A percentile compares a stretch with the other conserved stretches of the same genome.
Conservation (phyloP, 2,888 invertebrate species). For the Myopa testacea region DNA sequence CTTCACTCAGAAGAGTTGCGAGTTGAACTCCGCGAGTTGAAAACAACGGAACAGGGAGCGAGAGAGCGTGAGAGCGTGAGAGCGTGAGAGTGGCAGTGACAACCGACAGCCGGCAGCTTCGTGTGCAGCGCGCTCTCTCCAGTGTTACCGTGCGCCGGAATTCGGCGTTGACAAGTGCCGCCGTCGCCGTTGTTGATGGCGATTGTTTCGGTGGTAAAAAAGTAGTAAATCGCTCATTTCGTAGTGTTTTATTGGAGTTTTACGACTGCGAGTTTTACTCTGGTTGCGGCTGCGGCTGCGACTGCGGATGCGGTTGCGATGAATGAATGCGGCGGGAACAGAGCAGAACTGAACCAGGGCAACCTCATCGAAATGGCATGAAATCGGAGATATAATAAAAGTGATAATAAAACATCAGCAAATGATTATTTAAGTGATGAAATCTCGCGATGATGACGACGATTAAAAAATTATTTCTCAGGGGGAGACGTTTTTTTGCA, state of each 20-base stretch:
- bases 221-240: conserved; percentile 52
- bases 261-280: conserved; percentile 55
- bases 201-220: conserved; percentile 41
- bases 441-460: conserved; percentile 50
- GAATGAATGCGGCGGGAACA: neutral
- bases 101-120: neutral
- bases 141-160: conserved; percentile 46
- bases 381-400: conserved; percentile 4
- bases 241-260: conserved; percentile 60
- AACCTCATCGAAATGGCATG: neutral
- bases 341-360: neutral
- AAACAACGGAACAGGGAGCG: neutral
- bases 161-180: conserved; percentile 39
- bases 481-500: conserved; percentile 52
- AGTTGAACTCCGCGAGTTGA: too few species aligned
- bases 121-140: neutral
- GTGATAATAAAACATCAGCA: conserved; percentile 40
- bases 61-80: neutral
- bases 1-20: neutral
- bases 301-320: neutral
- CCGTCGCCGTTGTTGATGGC: conserved; percentile 22
- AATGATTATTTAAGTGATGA: conserved; percentile 51
- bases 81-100: neutral
- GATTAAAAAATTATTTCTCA: conserved; percentile 62
- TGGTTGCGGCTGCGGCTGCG: neutral